Conservation (phyloP, 2,888 invertebrate genomes). For the Ariolimax columbianus region DNA sequence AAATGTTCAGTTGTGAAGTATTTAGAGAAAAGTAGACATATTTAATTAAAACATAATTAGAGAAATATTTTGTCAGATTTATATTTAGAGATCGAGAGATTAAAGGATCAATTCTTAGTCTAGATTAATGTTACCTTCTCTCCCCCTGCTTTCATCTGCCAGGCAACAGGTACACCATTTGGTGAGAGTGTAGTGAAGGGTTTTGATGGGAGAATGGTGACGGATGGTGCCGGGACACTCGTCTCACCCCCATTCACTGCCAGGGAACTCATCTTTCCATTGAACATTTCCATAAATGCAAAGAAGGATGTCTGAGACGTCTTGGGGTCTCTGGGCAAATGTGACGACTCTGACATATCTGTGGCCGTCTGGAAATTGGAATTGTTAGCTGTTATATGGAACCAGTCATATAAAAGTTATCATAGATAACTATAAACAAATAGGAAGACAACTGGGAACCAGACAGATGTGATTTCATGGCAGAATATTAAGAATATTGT, state of each 20-base stretch:
- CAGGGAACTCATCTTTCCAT: not conserved
- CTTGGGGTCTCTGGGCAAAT: not conserved
- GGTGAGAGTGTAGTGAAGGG: not conserved
- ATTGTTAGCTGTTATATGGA: too few species aligned
- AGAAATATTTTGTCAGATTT: too few species aligned
- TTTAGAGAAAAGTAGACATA: too few species aligned
- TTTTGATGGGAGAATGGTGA: not conserved
- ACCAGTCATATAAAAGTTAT: too few species aligned
- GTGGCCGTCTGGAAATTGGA: not conserved
- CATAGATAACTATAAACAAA: too few species aligned
- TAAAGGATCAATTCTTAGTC: too few species aligned
- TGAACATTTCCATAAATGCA: conserved; percentile 22
- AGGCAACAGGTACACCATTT: conserved; percentile 36
- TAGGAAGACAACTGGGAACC: too few species aligned
- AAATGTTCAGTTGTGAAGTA: too few species aligned
- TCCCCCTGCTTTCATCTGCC: conserved; percentile 50
- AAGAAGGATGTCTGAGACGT: not conserved
- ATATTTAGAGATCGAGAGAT: too few species aligned
- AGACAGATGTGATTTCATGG: too few species aligned
- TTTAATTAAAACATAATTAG: too few species aligned
- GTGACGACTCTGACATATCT: not conserved
- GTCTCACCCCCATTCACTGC: not conserved
- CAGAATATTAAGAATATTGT: too few species aligned
- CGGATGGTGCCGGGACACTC: not conserved
- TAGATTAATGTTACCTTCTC: conserved; percentile 16